These are phyloP conservation scores for Haliaeetus leucogaster DNA, from an alignment of 2,113 vertebrate genomes.

Conservation along the genomic window DNA sequence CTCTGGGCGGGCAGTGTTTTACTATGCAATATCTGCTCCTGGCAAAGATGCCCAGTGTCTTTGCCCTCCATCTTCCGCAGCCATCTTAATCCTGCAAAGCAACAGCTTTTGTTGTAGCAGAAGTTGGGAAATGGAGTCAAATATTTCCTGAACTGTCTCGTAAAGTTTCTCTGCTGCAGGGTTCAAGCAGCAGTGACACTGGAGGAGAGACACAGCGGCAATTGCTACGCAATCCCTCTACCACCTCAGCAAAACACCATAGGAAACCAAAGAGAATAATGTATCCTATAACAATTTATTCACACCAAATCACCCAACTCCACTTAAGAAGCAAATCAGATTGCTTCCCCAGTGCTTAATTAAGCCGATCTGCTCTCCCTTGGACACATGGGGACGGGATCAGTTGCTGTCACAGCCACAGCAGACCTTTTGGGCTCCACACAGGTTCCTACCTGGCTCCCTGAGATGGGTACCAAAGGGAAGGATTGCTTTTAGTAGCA, in stretches of 20 bases:
- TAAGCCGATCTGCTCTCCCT: not conserved
- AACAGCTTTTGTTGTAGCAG: not conserved
- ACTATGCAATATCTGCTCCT: not conserved
- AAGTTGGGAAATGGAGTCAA: not conserved
- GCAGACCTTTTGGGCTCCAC: not conserved
- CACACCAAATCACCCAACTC: not conserved
- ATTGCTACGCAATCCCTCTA: not conserved
- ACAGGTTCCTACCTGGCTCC: not conserved
- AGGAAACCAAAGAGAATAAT: not conserved
- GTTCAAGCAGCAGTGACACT: not conserved
- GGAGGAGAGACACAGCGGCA: not conserved
- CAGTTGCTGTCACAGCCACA: not conserved
- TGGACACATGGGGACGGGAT: rapidly evolving
- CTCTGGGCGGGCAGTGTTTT: not conserved
- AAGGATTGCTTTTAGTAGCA: not conserved
- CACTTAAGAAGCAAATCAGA: not conserved
- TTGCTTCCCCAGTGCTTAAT: not conserved
- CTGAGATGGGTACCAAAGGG: not conserved
- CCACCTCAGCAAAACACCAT: not conserved
- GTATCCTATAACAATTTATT: not conserved
- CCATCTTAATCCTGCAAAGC: not conserved
- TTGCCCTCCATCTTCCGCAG: not conserved
- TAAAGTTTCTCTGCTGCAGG: not conserved
- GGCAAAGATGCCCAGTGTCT: not conserved
- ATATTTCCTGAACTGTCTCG: not conserved